Conservation (phyloP, 2,888 invertebrate species). For the Leptinotarsa juncta region DNA sequence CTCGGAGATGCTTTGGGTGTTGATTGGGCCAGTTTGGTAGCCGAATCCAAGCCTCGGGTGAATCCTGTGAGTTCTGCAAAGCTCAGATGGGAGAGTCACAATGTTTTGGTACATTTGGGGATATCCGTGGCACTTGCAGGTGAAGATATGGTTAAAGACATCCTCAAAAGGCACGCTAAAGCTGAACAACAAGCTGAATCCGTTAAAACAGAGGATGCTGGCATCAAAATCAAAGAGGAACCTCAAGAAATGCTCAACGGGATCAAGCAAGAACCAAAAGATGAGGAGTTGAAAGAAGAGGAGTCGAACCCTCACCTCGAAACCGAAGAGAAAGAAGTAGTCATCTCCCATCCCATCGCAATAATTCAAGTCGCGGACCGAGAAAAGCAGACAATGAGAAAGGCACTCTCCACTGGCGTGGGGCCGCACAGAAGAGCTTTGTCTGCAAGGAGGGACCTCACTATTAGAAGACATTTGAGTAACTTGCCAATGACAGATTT, state of each 20-base stretch:
- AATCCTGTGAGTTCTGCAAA: constrained; percentile 72
- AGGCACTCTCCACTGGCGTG: constrained; percentile 75
- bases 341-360: constrained; percentile 68
- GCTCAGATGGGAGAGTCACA: constrained; percentile 84
- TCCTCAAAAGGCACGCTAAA: constrained; percentile 62
- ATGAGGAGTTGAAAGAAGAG: constrained; percentile 28
- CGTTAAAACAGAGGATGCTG: constrained; percentile 28
- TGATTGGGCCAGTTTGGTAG: constrained; percentile 91
- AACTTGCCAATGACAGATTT: constrained; percentile 74
- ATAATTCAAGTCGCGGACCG: constrained; percentile 72
- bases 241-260: constrained; percentile 32
- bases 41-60: constrained; percentile 75
- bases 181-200: constrained; percentile 49
- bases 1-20: constrained; percentile 95
- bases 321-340: constrained; percentile 45
- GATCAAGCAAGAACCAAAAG: constrained; percentile 31
- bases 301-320: constrained; percentile 22
- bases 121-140: constrained; percentile 81
- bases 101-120: constrained; percentile 83
- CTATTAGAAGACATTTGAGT: constrained; percentile 77
- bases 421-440: constrained; percentile 82
- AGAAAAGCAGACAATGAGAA: constrained; percentile 72
- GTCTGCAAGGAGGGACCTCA: constrained; percentile 83
- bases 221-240: constrained; percentile 50
- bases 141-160: constrained; percentile 68